Evolutionary conservation across 2,797 vertebrate species (phyloP), one percentile per base, ranked within the genome.

Genomic region (Florisuga fusca): DNA sequence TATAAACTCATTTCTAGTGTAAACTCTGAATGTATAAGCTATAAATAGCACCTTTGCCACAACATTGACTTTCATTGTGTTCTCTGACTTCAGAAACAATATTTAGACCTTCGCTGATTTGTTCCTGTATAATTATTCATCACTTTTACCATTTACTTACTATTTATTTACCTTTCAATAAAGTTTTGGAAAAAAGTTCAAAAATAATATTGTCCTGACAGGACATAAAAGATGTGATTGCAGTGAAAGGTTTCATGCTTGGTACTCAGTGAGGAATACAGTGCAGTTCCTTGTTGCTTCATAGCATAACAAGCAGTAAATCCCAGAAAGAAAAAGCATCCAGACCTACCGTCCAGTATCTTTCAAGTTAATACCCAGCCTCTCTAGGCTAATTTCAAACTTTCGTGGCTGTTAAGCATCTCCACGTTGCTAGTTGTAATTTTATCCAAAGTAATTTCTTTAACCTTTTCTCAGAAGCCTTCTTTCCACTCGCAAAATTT

Each of bases 1-100:
- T 91, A 67, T 84, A 91, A 89, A 91, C 75, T 54, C 64, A 87
- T 92, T 96, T 94, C 88, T 95, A 84, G 84, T 80, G 45, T 94
- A 96, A 95, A 96, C 87, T 76, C 51, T 67, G 69, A 66, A 89
- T 1, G 21, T 76, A 83, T 36, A 91, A 75, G 15, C 20, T 84
- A 94, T 94, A 95, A 94, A 94, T 87, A 96, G 87, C 71, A 92
- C 48, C 67, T 87, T 68, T 19, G 50, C 80, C 91, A 51, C 72
- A 92, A 89, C 84, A 80, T 15, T 94, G 87, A 72, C 50, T 89
- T 95, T 69, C 68, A 81, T 29, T 45, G 10, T 13, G 5, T 12
- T 0, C 36, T 41, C 46, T 71, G 55, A 87, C 75, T 69, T 86
- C 73, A 81, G 68, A 46, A 91, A 80, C 11, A 77, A 41, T 86